Evolutionary conservation across 2,113 vertebrate species (phyloP), one percentile per base, ranked within the genome.

Genomic region (Oncorhynchus nerka): DNA sequence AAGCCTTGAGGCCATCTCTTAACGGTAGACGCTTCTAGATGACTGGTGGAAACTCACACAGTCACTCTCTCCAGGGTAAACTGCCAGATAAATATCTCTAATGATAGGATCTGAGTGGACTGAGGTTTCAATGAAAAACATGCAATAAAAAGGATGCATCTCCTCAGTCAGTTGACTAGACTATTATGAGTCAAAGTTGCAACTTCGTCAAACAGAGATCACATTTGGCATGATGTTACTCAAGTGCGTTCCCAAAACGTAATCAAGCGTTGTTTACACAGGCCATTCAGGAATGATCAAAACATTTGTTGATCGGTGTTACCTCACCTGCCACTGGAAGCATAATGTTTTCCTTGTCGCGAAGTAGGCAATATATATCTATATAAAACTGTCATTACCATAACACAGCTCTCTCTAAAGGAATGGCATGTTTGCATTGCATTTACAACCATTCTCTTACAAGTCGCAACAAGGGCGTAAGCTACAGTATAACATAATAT

Each of bases 1-100:
- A 30, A 24, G 39, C 71, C 76, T 59, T 0, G 32, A 77, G 82
- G 81, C 75, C 71, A 76, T 76, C 71, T 79, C 39, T 9, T 9
- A 30, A 67, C 1, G 20, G 28, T 3, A 48, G 66, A 72, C 71
- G 70, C 73, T 62, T 81, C 34, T 45, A n/a, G 68, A 19, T 69
- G 39, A 7, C 45, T 3, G 49, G 16, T 68, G 80, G 70, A 81
- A 83, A 78, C 15, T 48, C 24, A 49, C 34, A 45, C 28, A 71
- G 76, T 76, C 79, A 55, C 13, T 12, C 16, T 69, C 68, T 69
- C 49, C 49, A 16, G 49, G 4, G 49, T 16, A 51, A 51, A 70
- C 55, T 68, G 28, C 32, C 15, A 26, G 34, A 72, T 45, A 32
- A 24, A 64, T 22, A 64, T 64, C 64, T 66, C n/a, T 66, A 13